phyloP scores from a whole-genome alignment of 92 coral and sea anemone species.

The Meandrina meandrites region DNA sequence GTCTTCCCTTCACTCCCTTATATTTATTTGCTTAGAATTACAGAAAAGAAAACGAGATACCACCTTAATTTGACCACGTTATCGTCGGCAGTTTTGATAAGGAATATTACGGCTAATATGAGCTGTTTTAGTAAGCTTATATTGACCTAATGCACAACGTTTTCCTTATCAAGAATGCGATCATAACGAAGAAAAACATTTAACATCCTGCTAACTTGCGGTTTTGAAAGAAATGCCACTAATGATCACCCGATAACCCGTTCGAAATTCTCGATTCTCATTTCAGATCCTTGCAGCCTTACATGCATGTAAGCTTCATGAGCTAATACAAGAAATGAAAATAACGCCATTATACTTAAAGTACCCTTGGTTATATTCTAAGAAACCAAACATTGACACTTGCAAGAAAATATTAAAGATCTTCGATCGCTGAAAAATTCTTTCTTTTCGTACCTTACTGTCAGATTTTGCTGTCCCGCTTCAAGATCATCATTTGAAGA shows the following conservation, averaged over 20 bases:
- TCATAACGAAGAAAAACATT: neutral
- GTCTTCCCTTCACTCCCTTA: neutral
- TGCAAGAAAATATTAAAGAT: neutral
- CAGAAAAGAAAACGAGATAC: neutral
- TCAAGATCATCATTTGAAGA: constrained; percentile 46
- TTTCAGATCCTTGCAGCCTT: neutral
- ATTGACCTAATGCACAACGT: neutral
- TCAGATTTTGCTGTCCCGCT: constrained; percentile 45
- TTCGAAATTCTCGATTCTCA: neutral
- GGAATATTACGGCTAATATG: neutral
- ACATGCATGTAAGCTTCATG: no score
- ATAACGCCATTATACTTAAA: neutral
- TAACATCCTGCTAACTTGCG: neutral
- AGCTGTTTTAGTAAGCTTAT: neutral
- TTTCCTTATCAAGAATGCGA: neutral
- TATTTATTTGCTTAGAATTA: neutral
- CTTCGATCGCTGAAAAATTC: no score
- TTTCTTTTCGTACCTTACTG: constrained; percentile 48
- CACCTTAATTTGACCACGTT: neutral
- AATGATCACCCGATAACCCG: neutral
- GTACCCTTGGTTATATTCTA: neutral
- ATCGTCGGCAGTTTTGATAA: neutral
- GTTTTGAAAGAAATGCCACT: neutral
- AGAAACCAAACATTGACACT: constrained; percentile 1
- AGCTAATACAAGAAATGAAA: neutral